Evolutionary conservation across 2,113 vertebrate genomes (phyloP).

Genomic region (Scortum barcoo): DNA sequence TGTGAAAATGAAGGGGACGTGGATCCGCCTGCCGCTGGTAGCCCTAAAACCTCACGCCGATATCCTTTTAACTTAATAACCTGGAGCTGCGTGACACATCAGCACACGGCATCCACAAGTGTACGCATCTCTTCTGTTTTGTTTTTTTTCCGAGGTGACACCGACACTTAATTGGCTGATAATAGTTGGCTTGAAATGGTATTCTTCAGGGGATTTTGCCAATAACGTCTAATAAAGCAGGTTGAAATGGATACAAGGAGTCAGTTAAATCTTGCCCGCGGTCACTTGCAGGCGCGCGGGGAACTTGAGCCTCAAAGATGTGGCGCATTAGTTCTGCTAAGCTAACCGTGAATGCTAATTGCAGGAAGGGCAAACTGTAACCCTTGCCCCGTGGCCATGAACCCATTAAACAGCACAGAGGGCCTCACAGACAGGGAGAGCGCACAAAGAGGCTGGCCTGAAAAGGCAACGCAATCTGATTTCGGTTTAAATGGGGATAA

Average conservation of each 20-base stretch:
- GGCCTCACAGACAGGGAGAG: slow-evolving; percentile 71
- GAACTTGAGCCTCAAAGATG: slow-evolving; percentile 92
- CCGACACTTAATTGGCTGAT: slow-evolving; percentile 39
- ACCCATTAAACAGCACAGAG: slow-evolving; percentile 82
- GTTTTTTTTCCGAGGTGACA: slow-evolving; percentile 20
- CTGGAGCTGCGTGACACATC: background rate
- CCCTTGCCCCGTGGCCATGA: slow-evolving; percentile 83
- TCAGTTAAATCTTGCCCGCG: slow-evolving; percentile 74
- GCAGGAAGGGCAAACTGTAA: slow-evolving; percentile 90
- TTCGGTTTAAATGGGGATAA: slow-evolving; percentile 75
- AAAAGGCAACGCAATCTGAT: slow-evolving; percentile 75
- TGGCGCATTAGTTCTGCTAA: slow-evolving; percentile 94
- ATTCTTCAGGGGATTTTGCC: slow-evolving; percentile 66
- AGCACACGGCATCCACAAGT: background rate
- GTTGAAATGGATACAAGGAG: slow-evolving; percentile 82
- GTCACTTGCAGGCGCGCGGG: slow-evolving; percentile 79
- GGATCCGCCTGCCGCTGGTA: background rate
- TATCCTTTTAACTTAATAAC: slow-evolving; percentile 1
- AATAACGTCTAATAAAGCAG: slow-evolving; percentile 64
- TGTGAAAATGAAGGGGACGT: background rate
- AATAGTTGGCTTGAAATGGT: slow-evolving; percentile 48
- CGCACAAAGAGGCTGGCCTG: slow-evolving; percentile 79
- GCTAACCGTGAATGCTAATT: slow-evolving; percentile 94
- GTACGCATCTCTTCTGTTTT: background rate
- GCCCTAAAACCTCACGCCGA: background rate